Evolutionary conservation across 2,797 vertebrate species (phyloP), one percentile per base, ranked within the genome.

Genomic region (Xerus rutilus): DNA sequence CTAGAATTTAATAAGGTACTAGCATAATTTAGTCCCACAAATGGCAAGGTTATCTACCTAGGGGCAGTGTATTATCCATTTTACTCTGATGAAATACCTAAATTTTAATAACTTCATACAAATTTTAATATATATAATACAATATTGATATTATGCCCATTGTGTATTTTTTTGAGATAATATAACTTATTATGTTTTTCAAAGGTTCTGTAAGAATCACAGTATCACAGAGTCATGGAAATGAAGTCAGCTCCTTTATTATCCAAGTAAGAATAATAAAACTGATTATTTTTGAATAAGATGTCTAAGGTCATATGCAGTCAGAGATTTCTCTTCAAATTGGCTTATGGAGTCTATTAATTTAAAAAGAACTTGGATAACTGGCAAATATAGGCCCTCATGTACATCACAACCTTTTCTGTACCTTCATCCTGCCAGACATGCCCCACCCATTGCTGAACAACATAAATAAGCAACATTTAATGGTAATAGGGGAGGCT

Each of bases 91-190:
- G 12, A 86, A 67, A 73, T 62, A 47, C 84, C 86, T 62, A 88
- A 87, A 72, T 82, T 47, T 89, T 39, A 79, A n/a, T 43, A 35
- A 62, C 47, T 65, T 67, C 7, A 32, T 6, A 21, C 14, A 52
- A 67, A 20, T 72, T 86, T 65, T n/a, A 85, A 91, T 86, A 54
- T 35, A 62, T 25, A 70, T 47, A 83, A 47, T 17, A 8, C 9
- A 84, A 74, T 69, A 73, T 12, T 65, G 32, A 52, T 43, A 13
- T 20, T 28, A 62, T 73, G 17, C 3, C 4, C 35, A 43, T 43
- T 54, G 35, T 52, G 5, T 88, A 87, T 32, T 52, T 86, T 91
- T 62, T 91, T 79, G 39, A 79, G 89, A 86, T 86, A 93, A 83
- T 52, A 0, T 35, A 23, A 89, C 32, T 67, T 92, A 81, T 90